Conservation (phyloP, 1,140 invertebrate species). For the Stegodyphus dumicola region DNA sequence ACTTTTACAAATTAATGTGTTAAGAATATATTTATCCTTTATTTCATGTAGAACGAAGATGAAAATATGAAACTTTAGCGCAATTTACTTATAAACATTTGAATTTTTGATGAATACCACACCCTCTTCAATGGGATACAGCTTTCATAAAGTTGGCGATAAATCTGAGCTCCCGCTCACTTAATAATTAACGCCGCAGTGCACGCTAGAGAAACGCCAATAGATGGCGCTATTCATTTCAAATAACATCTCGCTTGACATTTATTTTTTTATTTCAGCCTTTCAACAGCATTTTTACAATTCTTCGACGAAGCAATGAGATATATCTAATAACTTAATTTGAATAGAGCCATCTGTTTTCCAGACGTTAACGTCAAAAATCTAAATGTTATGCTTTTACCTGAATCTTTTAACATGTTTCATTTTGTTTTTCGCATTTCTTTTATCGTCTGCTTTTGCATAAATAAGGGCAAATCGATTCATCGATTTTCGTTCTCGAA, state of each 20-base stretch:
- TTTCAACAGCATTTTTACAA: not conserved
- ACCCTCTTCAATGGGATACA: no score
- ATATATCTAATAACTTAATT: conserved; percentile 53
- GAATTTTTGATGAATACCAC: no score
- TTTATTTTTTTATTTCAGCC: conserved; percentile 9
- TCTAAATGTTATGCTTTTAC: conserved; percentile 21
- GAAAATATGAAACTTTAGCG: no score
- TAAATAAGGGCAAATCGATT: conserved; percentile 34
- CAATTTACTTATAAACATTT: no score
- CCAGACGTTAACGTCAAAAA: conserved; percentile 16
- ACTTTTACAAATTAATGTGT: no score
- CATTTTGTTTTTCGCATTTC: conserved; percentile 29
- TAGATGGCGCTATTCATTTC: conserved; percentile 2
- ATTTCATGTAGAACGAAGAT: no score
- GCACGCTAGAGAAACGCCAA: not conserved
- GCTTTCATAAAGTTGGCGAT: no score
- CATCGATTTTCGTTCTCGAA: conserved; percentile 38
- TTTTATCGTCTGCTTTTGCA: conserved; percentile 22
- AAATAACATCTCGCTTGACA: conserved; percentile 9
- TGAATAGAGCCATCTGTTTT: conserved; percentile 55
- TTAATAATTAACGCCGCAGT: not conserved
- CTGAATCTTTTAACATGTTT: not conserved
- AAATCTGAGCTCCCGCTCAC: not conserved
- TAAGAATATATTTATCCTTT: no score
- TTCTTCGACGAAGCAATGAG: conserved; percentile 19